A percentile compares a stretch with the other conserved stretches of the same genome.
These are phyloP conservation scores for Sylvia atricapilla DNA, from an alignment of 2,113 vertebrate species.

Conservation along the genomic window DNA sequence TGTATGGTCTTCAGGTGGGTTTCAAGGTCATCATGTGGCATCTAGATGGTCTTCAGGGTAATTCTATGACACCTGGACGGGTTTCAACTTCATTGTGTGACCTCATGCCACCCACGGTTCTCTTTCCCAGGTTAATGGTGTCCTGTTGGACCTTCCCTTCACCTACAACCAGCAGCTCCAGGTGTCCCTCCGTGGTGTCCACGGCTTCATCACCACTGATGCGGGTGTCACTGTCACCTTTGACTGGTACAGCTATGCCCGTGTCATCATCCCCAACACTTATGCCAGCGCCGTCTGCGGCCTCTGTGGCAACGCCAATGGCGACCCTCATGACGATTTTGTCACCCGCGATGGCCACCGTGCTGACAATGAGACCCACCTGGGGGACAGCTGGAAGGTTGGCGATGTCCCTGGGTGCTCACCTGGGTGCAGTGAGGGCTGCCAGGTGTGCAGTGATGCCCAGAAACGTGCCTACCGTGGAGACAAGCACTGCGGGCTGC, in stretches of 20 bases:
- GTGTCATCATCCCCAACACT: constrained; percentile 58
- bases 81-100: neutral
- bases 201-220: constrained; percentile 58
- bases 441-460: neutral
- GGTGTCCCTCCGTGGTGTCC: neutral
- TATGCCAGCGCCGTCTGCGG: constrained; percentile 46
- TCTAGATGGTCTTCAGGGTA: neutral
- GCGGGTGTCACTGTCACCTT: constrained; percentile 61
- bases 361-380: neutral
- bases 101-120: accelerated
- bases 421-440: constrained; percentile 34
- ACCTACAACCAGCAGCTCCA: neutral
- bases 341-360: neutral
- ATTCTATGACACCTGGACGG: accelerated
- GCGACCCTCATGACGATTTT: constrained; percentile 9
- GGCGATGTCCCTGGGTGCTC: constrained; percentile 66
- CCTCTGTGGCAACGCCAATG: constrained; percentile 71
- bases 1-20: neutral
- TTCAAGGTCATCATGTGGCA: neutral
- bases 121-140: neutral
- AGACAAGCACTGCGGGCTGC: constrained; percentile 59
- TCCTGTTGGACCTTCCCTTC: constrained; percentile 44
- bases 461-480: neutral
- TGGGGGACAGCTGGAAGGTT: constrained; percentile 76
- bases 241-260: constrained; percentile 68